Evolutionary conservation across 2,113 vertebrate genomes (phyloP), one percentile per base, ranked within the genome.

Genomic region (Sorex fumeus): DNA sequence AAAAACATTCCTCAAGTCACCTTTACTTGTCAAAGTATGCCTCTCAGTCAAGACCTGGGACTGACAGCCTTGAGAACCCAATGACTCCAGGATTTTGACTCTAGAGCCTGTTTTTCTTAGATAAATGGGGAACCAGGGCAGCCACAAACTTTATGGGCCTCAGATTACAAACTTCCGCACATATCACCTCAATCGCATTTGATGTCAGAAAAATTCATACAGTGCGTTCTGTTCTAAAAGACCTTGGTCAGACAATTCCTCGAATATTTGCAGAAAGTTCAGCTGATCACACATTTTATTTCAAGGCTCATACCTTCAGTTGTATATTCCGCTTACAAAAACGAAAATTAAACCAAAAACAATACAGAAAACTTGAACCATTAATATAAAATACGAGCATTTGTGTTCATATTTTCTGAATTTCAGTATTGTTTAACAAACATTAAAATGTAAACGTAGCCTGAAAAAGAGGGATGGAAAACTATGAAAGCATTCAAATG

Each of bases 241-340:
- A 50, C 18, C 30, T 78, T 76, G 50, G 30, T 71, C 75, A 88
- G 6, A 28, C 34, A 79, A 90, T 66, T 57, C 66, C 70, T 78
- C 43, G 27, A 91, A 47, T 71, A 87, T 75, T 93, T 94, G 89
- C 50, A 64, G 85, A 85, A 85, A 94, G 88, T 82, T 67, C 60
- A 83, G 50, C 60, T 94, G 36, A 91, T 76, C 71, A 64, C 32
- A 36, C 77, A 81, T 75, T 92, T 89, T 69, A 93, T 76, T 92
- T 89, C 69, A 90, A 71, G 43, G 32, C 18, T 77, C 19, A 70
- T 32, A 79, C 11, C 40, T 95, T 93, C 78, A 89, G 64, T 36
- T 77, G 67, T 85, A 27, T 50, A 88, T 88, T 95, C 72, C 45
- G n/a, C 57, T 93, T 91, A 76, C 3, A 93, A 84, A 80, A 93